Base-by-base conservation (phyloP, 2,797 vertebrate genomes). In the Cyclopterus lumpus region DNA sequence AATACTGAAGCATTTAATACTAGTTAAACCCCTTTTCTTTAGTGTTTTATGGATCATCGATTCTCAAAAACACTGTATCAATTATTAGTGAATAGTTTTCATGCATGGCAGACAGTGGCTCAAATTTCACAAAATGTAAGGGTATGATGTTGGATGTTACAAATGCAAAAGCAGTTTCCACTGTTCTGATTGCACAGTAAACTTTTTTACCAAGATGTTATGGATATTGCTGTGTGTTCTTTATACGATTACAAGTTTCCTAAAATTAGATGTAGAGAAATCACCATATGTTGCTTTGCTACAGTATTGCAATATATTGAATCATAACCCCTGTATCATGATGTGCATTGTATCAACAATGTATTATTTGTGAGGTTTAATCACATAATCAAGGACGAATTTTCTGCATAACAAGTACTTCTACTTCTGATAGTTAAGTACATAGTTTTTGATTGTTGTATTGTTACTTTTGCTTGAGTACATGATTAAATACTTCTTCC, bases 1-100 rank as follows among this genome's bases (percentile, higher is more conserved):
- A 64, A 71, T 54, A 55, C 53, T 30, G 38, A 55, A 8, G 38
- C n/a, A 14, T 74, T 69, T 63, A 22, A 63, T 60, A 2, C 16
- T 55, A 44, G 8, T 34, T 14, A 60, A 42, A 6, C 5, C 14
- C n/a, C 5, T 16, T 36, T 38, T 12, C 26, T 32, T 7, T 1
- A 10, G 18, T 15, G 40, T 64, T 28, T 53, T 6, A 34, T 49
- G 36, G 48, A 22, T 24, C n/a, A n/a, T 51, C 48, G 2, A 22
- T 51, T 22, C 48, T 24, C n/a, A 22, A 24, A 11, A 22, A 51
- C n/a, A 22, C 4, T 51, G 4, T 5, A 22, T 22, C 9, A 12
- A 51, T n/a, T 51, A 5, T 22, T 24, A 24, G 49, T 14, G 24
- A 51, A 51, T 24, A 51, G 49, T 51, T 51, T 6, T 24, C 49